Evolutionary conservation across 2,113 vertebrate species (phyloP).

Genomic region (Ellobius talpinus): DNA sequence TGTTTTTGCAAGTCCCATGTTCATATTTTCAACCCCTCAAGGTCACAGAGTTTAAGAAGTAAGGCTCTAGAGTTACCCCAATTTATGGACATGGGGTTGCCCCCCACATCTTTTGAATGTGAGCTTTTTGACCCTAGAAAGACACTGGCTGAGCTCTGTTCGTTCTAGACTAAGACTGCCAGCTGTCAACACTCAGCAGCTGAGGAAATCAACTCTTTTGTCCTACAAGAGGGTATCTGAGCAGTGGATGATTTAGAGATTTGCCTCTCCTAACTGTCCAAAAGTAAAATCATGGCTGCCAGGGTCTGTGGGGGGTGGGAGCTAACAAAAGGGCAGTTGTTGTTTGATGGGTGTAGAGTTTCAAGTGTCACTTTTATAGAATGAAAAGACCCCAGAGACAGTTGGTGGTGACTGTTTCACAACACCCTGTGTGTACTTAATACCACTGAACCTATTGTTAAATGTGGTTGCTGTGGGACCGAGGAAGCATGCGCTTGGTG

Average conservation of each 20-base stretch:
- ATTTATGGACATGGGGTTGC: neutral
- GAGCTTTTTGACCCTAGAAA: neutral
- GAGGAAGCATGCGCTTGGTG: neutral
- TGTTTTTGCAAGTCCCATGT: neutral
- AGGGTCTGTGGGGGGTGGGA: neutral
- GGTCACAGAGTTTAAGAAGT: neutral
- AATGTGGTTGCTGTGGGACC: neutral
- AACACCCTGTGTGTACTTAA: neutral
- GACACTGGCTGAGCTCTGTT: neutral
- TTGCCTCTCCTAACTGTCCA: neutral
- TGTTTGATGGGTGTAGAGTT: neutral
- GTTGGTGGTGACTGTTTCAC: neutral
- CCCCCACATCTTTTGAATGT: neutral
- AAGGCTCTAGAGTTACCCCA: neutral
- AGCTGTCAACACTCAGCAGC: neutral
- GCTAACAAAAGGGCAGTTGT: neutral
- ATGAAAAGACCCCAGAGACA: neutral
- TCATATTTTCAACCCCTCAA: neutral
- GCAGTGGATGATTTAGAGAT: neutral
- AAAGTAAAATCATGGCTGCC: neutral
- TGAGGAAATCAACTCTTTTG: conserved; percentile 21
- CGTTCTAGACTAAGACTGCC: neutral
- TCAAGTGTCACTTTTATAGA: conserved; percentile 34
- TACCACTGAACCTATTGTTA: neutral
- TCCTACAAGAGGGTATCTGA: neutral